phyloP scores from a whole-genome alignment of 2,113 vertebrate species.

The Lonchura striata region DNA sequence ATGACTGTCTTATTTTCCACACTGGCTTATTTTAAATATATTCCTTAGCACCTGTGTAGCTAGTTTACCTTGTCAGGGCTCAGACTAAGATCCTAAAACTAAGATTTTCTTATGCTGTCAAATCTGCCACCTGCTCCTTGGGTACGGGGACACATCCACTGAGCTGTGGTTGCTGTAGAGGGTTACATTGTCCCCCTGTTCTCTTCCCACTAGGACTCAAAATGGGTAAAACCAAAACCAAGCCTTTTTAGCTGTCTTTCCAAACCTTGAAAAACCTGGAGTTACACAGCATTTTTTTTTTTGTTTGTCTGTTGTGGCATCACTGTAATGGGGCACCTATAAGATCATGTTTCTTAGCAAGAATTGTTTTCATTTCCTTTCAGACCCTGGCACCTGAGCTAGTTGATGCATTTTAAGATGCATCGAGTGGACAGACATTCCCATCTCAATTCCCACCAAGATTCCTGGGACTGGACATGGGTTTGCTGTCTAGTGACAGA shows the following conservation, averaged over 20 bases:
- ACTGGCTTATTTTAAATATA: not conserved
- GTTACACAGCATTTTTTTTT: not conserved
- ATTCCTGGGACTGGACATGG: not conserved
- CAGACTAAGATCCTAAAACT: not conserved
- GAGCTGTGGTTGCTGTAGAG: not conserved
- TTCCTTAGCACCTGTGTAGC: not conserved
- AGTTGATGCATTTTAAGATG: not conserved
- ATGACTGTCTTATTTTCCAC: not conserved
- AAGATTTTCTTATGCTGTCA: not conserved
- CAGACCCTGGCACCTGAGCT: not conserved
- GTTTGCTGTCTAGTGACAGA: not conserved
- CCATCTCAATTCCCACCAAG: accelerated
- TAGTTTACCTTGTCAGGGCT: not conserved
- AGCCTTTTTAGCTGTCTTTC: not conserved
- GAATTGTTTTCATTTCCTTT: not conserved
- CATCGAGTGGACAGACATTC: not conserved
- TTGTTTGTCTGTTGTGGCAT: not conserved
- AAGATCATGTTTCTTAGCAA: not conserved
- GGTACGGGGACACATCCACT: not conserved
- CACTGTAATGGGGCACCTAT: not conserved
- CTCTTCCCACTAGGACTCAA: not conserved
- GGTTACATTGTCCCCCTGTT: not conserved
- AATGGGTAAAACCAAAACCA: not conserved
- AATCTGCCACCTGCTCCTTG: not conserved
- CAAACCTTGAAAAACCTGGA: not conserved